A percentile compares a stretch with the other conserved stretches of the same genome.
Evolutionary conservation across 2,888 invertebrate genomes (phyloP).

Genomic region (Scrobipalpa atriplicella): DNA sequence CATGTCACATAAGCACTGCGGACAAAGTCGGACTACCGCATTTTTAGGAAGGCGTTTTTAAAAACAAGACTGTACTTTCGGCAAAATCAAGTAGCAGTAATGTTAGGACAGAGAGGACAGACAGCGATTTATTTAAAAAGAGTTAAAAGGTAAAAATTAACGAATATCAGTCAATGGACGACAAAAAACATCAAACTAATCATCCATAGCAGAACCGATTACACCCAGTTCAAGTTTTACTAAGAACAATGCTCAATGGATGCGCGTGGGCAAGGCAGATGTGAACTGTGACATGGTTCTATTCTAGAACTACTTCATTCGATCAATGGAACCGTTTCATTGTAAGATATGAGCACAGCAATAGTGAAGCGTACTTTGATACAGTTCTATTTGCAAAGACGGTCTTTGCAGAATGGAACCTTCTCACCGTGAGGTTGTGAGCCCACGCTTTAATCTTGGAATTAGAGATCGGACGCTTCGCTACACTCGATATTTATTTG

Average conservation of each 20-base stretch:
- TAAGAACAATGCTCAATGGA: conserved; percentile 66
- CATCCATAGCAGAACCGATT: conserved; percentile 42
- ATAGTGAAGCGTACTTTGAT: neutral
- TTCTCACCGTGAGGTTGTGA: conserved; percentile 58
- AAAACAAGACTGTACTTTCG: too few species aligned
- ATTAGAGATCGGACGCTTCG: conserved; percentile 66
- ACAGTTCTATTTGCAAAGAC: neutral
- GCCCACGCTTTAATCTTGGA: conserved; percentile 56
- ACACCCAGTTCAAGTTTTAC: conserved; percentile 42
- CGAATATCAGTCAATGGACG: conserved; percentile 16
- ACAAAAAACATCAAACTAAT: conserved; percentile 42
- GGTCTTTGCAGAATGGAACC: conserved; percentile 35
- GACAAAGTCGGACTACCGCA: too few species aligned
- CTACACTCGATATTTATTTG: conserved; percentile 43
- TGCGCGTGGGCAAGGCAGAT: conserved; percentile 60
- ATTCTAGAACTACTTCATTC: conserved; percentile 32
- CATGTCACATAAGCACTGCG: too few species aligned
- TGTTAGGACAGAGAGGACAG: too few species aligned
- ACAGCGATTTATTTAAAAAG: neutral
- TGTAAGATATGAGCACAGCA: neutral
- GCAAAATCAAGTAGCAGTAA: too few species aligned
- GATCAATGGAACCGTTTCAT: neutral
- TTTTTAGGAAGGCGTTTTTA: too few species aligned
- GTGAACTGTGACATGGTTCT: conserved; percentile 49
- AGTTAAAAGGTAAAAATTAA: conserved; percentile 8